These are phyloP conservation scores for Sebastiscus albofasciatus DNA, from an alignment of 2,797 vertebrate species.

Conservation along the genomic window DNA sequence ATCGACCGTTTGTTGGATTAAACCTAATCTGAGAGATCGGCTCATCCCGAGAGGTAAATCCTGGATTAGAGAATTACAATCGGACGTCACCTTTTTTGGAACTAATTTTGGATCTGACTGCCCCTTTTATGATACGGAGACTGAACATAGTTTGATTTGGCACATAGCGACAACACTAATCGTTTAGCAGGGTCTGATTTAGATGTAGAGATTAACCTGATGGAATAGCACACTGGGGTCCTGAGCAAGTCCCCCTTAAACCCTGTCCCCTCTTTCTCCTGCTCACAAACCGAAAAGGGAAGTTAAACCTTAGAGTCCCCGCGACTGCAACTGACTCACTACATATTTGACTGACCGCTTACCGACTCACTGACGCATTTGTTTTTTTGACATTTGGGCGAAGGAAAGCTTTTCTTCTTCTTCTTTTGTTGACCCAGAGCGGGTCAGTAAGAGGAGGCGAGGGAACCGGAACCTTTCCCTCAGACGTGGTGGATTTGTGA, in stretches of 20 bases:
- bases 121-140: slow-evolving; percentile 14
- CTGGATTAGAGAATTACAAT: slow-evolving; percentile 50
- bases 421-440: neutral
- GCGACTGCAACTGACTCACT: slow-evolving; percentile 27
- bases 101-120: neutral
- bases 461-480: neutral
- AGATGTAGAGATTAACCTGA: slow-evolving; percentile 23
- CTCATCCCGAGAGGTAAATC: slow-evolving; percentile 20
- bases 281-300: slow-evolving; percentile 39
- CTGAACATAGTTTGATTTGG: slow-evolving; percentile 19
- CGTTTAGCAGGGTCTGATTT: slow-evolving; percentile 23
- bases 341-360: neutral
- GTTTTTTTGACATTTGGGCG: slow-evolving; percentile 20
- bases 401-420: slow-evolving; percentile 7
- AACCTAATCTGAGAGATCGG: slow-evolving; percentile 33
- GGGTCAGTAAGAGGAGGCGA: neutral
- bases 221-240: slow-evolving; percentile 50
- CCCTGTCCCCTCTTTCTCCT: neutral
- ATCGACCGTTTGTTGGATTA: slow-evolving; percentile 16
- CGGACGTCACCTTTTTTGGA: slow-evolving; percentile 25
- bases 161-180: slow-evolving; percentile 54
- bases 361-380: neutral
- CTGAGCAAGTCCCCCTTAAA: neutral
- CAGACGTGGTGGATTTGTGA: neutral
- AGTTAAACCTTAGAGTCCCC: neutral